phyloP scores from a whole-genome alignment of 2,888 invertebrate genomes.

The Parnassius smintheus region DNA sequence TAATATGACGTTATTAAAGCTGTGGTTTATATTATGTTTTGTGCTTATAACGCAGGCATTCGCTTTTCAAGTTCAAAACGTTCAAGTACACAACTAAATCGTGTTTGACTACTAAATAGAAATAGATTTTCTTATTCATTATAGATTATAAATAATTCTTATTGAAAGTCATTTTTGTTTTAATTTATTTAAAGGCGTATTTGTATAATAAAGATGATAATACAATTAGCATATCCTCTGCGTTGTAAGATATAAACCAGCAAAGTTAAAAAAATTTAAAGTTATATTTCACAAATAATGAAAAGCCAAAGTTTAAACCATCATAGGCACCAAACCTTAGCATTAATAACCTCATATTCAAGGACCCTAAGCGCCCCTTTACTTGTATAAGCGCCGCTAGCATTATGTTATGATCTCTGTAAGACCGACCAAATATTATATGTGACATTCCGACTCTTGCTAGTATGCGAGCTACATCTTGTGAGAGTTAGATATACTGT shows the following conservation, averaged over 20 bases:
- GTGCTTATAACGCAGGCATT: too few relatives aligned
- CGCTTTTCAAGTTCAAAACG: too few relatives aligned
- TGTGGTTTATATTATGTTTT: background rate
- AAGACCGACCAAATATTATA: slow-evolving; percentile 24
- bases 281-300: too few relatives aligned
- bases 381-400: slow-evolving; percentile 1
- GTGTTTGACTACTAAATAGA: too few relatives aligned
- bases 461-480: background rate
- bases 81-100: too few relatives aligned
- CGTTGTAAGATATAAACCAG: too few relatives aligned
- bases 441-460: slow-evolving; percentile 5
- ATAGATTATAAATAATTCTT: too few relatives aligned
- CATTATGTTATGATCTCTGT: slow-evolving; percentile 31
- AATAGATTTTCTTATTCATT: too few relatives aligned
- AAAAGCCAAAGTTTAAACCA: background rate
- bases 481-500: background rate
- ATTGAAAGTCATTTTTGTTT: too few relatives aligned
- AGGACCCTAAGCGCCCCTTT: background rate
- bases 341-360: slow-evolving; percentile 4
- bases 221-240: background rate
- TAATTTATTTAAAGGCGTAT: background rate
- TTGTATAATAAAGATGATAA: background rate
- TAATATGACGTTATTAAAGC: slow-evolving; percentile 3
- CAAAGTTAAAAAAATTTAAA: too few relatives aligned
- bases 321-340: background rate